Percentiles rank a stretch among this genome's conserved stretches.
These are phyloP conservation scores for Anthopleura sola DNA, from an alignment of 64 coral and sea anemone genomes.

Conservation along the genomic window DNA sequence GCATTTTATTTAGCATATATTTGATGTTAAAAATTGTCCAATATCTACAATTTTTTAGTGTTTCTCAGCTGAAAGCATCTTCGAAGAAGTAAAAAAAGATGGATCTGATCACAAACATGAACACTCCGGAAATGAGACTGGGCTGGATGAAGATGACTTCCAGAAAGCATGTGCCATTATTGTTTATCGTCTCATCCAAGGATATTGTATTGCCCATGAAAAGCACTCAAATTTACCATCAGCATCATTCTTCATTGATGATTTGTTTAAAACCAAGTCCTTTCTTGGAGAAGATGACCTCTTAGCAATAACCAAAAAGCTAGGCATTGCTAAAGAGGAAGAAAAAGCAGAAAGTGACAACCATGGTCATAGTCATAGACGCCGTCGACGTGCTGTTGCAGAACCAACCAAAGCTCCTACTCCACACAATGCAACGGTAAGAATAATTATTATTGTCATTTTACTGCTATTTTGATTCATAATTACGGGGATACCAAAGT, in stretches of 20 bases:
- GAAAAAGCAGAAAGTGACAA: not conserved
- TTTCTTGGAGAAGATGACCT: constrained; percentile 50
- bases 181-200: constrained; percentile 57
- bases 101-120: not conserved
- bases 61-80: constrained; percentile 49
- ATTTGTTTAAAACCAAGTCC: constrained; percentile 47
- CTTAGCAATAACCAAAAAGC: constrained; percentile 23
- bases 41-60: constrained; percentile 15
- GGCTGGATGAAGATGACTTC: constrained; percentile 68
- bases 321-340: constrained; percentile 41
- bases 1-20: too few relatives aligned
- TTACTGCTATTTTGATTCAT: too few relatives aligned
- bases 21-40: not conserved
- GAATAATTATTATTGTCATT: not conserved
- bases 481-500: too few relatives aligned
- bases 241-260: constrained; percentile 62
- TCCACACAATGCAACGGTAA: constrained; percentile 32
- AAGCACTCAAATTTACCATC: constrained; percentile 21
- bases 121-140: not conserved
- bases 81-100: constrained; percentile 26
- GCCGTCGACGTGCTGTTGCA: constrained; percentile 15
- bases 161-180: constrained; percentile 71
- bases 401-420: not conserved
- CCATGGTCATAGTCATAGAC: constrained; percentile 42
- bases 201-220: constrained; percentile 67